These are phyloP conservation scores for Morone saxatilis DNA, from an alignment of 2,113 vertebrate genomes.

Conservation along the genomic window DNA sequence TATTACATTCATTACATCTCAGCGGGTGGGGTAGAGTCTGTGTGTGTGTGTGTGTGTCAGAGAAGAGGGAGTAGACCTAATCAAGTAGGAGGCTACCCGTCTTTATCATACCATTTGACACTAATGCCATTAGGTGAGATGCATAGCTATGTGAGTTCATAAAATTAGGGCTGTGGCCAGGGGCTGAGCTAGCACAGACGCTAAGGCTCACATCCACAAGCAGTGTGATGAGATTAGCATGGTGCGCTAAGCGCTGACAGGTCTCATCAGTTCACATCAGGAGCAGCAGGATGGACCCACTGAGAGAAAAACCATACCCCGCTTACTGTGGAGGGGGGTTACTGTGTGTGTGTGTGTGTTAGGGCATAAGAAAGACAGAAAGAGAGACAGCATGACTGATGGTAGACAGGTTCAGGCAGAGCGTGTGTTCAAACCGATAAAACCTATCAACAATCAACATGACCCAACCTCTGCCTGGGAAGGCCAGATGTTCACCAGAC, in stretches of 20 bases:
- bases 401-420: conserved; percentile 6
- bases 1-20: conserved; percentile 60
- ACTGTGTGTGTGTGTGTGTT: neutral
- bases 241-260: conserved; percentile 73
- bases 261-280: conserved; percentile 81
- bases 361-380: neutral
- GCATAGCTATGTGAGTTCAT: conserved; percentile 80
- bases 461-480: conserved; percentile 61
- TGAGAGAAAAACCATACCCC: conserved; percentile 70
- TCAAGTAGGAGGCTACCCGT: conserved; percentile 69
- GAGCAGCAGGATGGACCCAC: conserved; percentile 47
- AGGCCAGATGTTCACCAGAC: conserved; percentile 81
- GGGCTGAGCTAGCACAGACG: conserved; percentile 73
- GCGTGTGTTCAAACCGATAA: conserved; percentile 58
- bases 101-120: conserved; percentile 81
- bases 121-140: conserved; percentile 82
- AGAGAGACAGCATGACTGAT: conserved; percentile 18
- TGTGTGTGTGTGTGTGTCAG: neutral
- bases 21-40: conserved; percentile 41
- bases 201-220: conserved; percentile 56
- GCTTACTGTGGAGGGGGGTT: neutral
- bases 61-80: conserved; percentile 62
- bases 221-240: conserved; percentile 79
- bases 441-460: conserved; percentile 63
- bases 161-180: conserved; percentile 71